These are phyloP conservation scores for Trachelus troglodyta DNA, from an alignment of 2,888 invertebrate genomes.

Conservation along the genomic window DNA sequence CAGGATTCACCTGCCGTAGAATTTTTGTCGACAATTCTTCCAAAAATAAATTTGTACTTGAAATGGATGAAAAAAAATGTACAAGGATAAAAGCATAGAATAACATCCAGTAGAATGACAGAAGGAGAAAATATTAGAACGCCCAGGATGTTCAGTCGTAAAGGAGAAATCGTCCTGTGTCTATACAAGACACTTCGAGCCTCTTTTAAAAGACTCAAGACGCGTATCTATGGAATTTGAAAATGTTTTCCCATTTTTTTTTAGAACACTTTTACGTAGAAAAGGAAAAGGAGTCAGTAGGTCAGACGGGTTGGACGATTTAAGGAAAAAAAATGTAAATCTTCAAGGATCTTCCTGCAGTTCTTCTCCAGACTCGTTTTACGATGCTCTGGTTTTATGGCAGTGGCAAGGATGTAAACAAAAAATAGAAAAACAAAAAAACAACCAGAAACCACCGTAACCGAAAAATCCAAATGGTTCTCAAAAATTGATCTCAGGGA, in stretches of 20 bases:
- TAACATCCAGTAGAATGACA: neutral
- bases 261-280: slow-evolving; percentile 15
- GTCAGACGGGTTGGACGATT: slow-evolving; percentile 15
- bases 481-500: neutral
- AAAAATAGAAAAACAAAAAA: neutral
- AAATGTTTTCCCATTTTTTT: slow-evolving; percentile 13
- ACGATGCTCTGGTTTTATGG: neutral
- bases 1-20: neutral
- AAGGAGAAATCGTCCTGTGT: neutral
- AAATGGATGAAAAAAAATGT: neutral
- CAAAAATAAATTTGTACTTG: neutral
- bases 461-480: neutral
- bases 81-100: neutral
- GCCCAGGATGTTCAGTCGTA: neutral
- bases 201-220: neutral
- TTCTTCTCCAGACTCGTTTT: neutral
- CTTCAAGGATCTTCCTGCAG: neutral
- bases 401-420: neutral
- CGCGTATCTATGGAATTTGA: neutral
- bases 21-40: neutral
- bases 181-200: neutral
- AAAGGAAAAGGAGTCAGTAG: slow-evolving; percentile 25
- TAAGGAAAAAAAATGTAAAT: neutral
- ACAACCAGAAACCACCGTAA: neutral
- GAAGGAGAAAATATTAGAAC: neutral